Percentiles rank a stretch among this genome's conserved stretches.
Evolutionary conservation across 2,888 invertebrate species (phyloP).

Genomic region (Cheilosia impressa): DNA sequence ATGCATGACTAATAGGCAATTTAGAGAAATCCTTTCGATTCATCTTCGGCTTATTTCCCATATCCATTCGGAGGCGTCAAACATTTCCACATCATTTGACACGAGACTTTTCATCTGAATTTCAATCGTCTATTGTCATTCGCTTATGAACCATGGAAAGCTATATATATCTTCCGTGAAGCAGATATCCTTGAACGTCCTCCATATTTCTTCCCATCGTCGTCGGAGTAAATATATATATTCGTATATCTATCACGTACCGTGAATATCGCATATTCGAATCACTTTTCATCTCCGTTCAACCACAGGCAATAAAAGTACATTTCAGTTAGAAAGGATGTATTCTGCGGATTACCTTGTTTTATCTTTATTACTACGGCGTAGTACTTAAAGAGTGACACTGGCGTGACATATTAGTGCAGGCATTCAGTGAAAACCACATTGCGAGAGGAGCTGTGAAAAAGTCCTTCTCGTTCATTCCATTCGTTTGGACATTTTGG

Average conservation of each 20-base stretch:
- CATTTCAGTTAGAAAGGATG: constrained; percentile 22
- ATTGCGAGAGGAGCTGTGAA: too few species aligned
- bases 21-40: constrained; percentile 35
- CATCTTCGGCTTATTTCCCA: constrained; percentile 27
- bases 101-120: constrained; percentile 33
- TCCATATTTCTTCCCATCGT: neutral
- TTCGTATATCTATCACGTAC: neutral
- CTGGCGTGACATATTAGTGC: constrained; percentile 1
- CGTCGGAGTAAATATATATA: too few species aligned
- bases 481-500: neutral
- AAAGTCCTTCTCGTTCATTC: constrained; percentile 14
- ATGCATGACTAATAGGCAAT: constrained; percentile 48
- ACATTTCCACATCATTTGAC: constrained; percentile 58
- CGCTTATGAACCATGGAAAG: constrained; percentile 32
- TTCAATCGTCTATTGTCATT: constrained; percentile 44
- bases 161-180: constrained; percentile 10
- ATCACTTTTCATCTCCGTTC: constrained; percentile 22
- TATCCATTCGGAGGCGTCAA: constrained; percentile 30
- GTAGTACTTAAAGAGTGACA: neutral
- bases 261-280: constrained; percentile 19
- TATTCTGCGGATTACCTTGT: neutral
- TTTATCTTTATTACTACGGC: neutral
- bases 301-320: constrained; percentile 28
- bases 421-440: constrained; percentile 1
- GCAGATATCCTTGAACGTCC: constrained; percentile 8